A percentile compares a stretch with the other conserved stretches of the same genome.
phyloP scores from a whole-genome alignment of 2,888 invertebrate species.

The Ormia ochracea region DNA sequence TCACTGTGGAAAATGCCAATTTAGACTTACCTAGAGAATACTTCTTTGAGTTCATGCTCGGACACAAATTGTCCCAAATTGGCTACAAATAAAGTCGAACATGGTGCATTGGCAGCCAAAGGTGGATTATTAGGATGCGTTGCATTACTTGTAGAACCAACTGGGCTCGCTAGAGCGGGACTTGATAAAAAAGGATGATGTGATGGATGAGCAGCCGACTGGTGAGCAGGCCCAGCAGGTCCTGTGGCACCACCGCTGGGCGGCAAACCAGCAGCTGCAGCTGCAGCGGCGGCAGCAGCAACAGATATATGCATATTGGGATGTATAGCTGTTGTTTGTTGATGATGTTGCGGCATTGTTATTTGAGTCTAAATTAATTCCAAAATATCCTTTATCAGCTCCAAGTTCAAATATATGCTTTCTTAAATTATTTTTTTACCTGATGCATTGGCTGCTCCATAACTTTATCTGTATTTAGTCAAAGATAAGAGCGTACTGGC shows the following conservation, averaged over 20 bases:
- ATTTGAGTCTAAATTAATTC: conserved; percentile 77
- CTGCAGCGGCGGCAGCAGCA: conserved; percentile 67
- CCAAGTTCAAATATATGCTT: not conserved
- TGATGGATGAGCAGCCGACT: conserved; percentile 73
- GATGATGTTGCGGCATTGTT: conserved; percentile 78
- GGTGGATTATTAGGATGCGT: conserved; percentile 76
- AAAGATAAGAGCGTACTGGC: conserved; percentile 97
- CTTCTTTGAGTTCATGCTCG: conserved; percentile 98
- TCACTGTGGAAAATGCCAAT: not conserved
- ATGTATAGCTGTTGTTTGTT: conserved; percentile 78
- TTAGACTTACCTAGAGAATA: conserved; percentile 93
- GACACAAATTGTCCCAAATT: conserved; percentile 98
- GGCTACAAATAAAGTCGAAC: conserved; percentile 98
- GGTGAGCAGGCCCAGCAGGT: conserved; percentile 64
- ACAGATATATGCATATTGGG: conserved; percentile 82
- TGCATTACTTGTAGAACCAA: conserved; percentile 81
- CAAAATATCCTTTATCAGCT: conserved; percentile 36
- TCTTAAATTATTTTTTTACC: conserved; percentile 68
- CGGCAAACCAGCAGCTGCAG: conserved; percentile 66
- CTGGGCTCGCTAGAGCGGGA: conserved; percentile 93
- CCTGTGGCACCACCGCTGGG: conserved; percentile 77
- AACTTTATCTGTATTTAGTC: conserved; percentile 87
- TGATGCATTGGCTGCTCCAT: conserved; percentile 78
- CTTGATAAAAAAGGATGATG: conserved; percentile 95
- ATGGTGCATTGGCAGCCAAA: conserved; percentile 87